Conservation (phyloP, 2,113 vertebrate species). For the Caloenas nicobarica region DNA sequence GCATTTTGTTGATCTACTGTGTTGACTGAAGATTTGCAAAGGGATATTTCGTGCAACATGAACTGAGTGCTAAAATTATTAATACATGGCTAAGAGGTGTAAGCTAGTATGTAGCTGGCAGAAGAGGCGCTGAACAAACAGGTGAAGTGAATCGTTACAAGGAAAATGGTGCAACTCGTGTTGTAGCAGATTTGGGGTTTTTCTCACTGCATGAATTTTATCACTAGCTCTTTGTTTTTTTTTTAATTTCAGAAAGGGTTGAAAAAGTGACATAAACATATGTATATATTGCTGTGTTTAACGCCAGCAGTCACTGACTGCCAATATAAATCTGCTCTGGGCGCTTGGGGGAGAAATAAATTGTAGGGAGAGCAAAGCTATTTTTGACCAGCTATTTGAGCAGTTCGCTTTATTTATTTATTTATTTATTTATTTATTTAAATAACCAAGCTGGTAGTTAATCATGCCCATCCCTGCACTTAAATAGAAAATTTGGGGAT, state of each 20-base stretch:
- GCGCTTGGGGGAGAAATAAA: not conserved
- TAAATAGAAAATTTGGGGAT: not conserved
- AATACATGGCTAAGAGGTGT: not conserved
- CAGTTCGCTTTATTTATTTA: not conserved
- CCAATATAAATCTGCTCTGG: conserved; percentile 21
- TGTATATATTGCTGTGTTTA: not conserved
- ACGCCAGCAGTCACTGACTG: not conserved
- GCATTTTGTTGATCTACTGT: not conserved
- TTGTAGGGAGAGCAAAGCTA: conserved; percentile 27
- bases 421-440: not conserved
- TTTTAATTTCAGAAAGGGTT: not conserved
- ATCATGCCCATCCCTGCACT: not conserved
- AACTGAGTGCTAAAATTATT: not conserved
- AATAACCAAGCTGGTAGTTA: not conserved
- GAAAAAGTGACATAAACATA: not conserved
- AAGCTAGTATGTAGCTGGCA: not conserved
- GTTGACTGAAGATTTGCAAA: not conserved
- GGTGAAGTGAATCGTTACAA: not conserved
- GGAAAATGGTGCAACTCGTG: not conserved
- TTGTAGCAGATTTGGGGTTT: not conserved
- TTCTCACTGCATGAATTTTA: not conserved
- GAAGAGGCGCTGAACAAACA: not conserved
- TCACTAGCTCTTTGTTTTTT: not conserved
- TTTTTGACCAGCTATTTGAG: conserved; percentile 42
- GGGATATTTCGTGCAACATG: not conserved